Evolutionary conservation across 1,140 invertebrate species (phyloP), one percentile per base, ranked within the genome.

Genomic region (Aphis craccivora): DNA sequence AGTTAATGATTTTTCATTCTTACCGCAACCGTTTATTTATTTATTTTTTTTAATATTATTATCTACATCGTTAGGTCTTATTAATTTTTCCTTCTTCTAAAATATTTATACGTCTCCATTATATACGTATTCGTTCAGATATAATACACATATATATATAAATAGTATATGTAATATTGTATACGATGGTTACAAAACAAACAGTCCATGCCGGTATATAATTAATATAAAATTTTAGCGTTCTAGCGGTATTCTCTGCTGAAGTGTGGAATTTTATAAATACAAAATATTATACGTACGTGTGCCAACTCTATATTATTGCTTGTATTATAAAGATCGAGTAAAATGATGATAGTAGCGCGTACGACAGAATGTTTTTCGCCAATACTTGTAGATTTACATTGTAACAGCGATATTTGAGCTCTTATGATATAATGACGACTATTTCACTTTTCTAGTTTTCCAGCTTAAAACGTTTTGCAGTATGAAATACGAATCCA

Each of bases 1-100:
- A 86, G 43, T 86, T 86, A 86, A 86, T 86, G 84, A 86, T 86
- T 86, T 43, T 86, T 86, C 84, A 86, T 86, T 86, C 84, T 45
- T 86, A 20, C 37, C 37, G 14, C 30, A 30, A 25, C 3, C 84
- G 22, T 84, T 40, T 40, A 40, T 40, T 40, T 40, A 40, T 40
- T 40, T 37, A 37, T 40, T 83, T 23, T 83, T 83, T 35, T 37
- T 37, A 22, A 22, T 83, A 37, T 40, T 22, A 25, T 40, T 8
- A 40, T 43, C 40, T 7, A 18, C 25, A 25, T 86, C 43, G 40
- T 86, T 86, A 86, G 14, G 30, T n/a, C 83, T 76, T 76, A 67
- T 43, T 43, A 86, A 30, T 86, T 86, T 86, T 48, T 45, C 43
- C 40, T 86, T 25, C 37, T 84, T 25, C 40, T 86, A 25, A 45